Percentiles rank a stretch among this genome's conserved stretches.
Conservation (phyloP, 2,888 invertebrate species). For the Lordiphosa fenestrarum region DNA sequence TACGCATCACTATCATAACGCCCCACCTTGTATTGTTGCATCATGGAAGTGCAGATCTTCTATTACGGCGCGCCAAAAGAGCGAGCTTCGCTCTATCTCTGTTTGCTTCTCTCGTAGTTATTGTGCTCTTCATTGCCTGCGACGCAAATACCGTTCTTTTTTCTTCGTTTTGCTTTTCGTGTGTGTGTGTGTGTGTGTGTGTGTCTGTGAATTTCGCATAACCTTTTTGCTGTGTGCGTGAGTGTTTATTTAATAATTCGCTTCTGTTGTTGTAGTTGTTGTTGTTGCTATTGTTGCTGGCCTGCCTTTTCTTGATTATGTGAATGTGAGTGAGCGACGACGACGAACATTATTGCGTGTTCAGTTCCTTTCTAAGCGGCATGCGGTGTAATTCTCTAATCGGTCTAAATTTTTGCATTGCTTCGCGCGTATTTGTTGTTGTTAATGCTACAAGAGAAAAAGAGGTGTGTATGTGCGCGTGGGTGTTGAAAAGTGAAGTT, state of each 20-base stretch:
- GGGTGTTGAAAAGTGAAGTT: slow-evolving; percentile 57
- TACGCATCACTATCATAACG: no score
- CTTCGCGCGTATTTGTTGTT: slow-evolving; percentile 34
- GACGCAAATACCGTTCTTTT: slow-evolving; percentile 74
- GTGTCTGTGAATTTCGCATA: slow-evolving; percentile 57
- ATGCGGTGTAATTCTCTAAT: slow-evolving; percentile 76
- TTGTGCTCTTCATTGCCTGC: slow-evolving; percentile 43
- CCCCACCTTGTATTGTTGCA: no score
- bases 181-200: background rate
- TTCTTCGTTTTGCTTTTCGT: slow-evolving; percentile 24
- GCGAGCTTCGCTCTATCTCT: slow-evolving; percentile 18
- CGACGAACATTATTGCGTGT: slow-evolving; percentile 57
- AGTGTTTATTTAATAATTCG: slow-evolving; percentile 78
- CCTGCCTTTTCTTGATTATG: slow-evolving; percentile 58
- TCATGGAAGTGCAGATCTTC: slow-evolving; percentile 12
- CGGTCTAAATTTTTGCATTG: slow-evolving; percentile 44
- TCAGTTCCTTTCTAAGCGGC: slow-evolving; percentile 79
- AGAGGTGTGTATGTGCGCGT: slow-evolving; percentile 13
- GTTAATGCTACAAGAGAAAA: no score
- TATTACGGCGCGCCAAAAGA: slow-evolving; percentile 6
- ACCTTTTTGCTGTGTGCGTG: slow-evolving; percentile 46
- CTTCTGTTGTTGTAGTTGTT: slow-evolving; percentile 50
- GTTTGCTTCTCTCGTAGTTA: slow-evolving; percentile 14
- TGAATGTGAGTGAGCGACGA: slow-evolving; percentile 30
- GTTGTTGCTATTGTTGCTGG: slow-evolving; percentile 17